Percentiles rank a stretch among this genome's conserved stretches.
Evolutionary conservation across 1,140 invertebrate genomes (phyloP).

Genomic region (Protaetia brevitarsis): DNA sequence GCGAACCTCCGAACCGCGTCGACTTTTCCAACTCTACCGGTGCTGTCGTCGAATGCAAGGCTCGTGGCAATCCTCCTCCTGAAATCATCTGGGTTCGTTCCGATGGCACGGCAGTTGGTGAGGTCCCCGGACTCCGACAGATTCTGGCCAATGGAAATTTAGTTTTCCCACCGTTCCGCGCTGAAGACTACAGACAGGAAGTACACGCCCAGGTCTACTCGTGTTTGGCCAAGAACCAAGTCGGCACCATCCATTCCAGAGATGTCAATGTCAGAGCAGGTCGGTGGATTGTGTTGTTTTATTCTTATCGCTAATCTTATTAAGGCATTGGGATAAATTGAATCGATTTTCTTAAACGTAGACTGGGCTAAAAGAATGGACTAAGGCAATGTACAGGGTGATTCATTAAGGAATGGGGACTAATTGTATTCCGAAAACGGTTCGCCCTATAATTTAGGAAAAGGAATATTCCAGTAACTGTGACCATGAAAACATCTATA

Average conservation of each 20-base stretch:
- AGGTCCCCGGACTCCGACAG: conserved; percentile 74
- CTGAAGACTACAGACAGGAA: conserved; percentile 87
- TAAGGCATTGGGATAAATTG: neutral
- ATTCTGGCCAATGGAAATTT: conserved; percentile 88
- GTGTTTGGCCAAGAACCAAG: conserved; percentile 83
- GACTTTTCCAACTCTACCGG: conserved; percentile 94
- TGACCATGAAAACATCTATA: too few species aligned
- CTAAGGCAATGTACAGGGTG: neutral
- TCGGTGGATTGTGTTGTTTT: conserved; percentile 52
- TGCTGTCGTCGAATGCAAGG: conserved; percentile 87
- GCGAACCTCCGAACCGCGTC: conserved; percentile 85
- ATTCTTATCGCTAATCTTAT: neutral
- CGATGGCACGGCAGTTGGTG: conserved; percentile 84
- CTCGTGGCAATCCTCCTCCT: conserved; percentile 84
- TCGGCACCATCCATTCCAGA: conserved; percentile 85
- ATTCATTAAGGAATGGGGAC: neutral
- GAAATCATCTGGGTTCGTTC: conserved; percentile 88
- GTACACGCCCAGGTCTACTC: conserved; percentile 92
- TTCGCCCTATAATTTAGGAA: neutral
- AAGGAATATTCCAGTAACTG: too few species aligned
- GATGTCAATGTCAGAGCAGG: conserved; percentile 93
- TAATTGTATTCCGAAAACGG: neutral
- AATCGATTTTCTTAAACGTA: neutral
- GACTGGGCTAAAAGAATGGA: neutral
- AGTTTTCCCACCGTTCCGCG: conserved; percentile 89